A percentile compares a stretch with the other conserved stretches of the same genome.
Conservation (phyloP, 2,888 invertebrate genomes). For the Polyploca ridens region DNA sequence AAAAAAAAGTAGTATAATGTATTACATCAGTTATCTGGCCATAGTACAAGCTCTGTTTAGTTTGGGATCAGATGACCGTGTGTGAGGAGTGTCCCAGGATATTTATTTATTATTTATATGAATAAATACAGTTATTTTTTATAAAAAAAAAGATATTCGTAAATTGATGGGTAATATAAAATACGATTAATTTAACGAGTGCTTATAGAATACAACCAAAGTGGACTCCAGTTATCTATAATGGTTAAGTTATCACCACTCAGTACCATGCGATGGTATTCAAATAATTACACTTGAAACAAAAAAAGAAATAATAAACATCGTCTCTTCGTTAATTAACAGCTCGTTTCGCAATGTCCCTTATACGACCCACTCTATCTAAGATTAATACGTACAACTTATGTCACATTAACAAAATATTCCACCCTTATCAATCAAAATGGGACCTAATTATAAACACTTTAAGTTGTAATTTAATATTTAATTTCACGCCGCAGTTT, state of each 20-base stretch:
- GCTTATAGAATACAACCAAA: constrained; percentile 21
- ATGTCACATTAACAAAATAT: constrained; percentile 11
- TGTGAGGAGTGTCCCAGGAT: no score
- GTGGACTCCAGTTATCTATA: constrained; percentile 38
- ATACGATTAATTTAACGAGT: constrained; percentile 3
- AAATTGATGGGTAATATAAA: neutral
- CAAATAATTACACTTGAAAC: constrained; percentile 35
- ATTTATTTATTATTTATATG: no score
- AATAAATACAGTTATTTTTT: no score
- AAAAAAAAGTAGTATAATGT: no score
- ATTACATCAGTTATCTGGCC: no score
- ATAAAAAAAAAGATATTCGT: no score
- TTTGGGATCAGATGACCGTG: no score
- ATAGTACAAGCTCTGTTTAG: no score
- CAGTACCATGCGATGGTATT: constrained; percentile 42
- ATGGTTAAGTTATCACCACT: constrained; percentile 56
- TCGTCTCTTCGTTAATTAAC: constrained; percentile 5
- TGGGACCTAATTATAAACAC: constrained; percentile 20
- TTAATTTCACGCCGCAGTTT: neutral
- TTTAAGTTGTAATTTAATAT: constrained; percentile 29
- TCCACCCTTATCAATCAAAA: constrained; percentile 16
- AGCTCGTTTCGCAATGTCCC: constrained; percentile 11
- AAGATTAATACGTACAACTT: neutral
- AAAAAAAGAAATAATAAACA: neutral
- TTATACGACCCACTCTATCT: neutral